phyloP scores from a whole-genome alignment of 2,888 invertebrate genomes.

The Fragum fragum region DNA sequence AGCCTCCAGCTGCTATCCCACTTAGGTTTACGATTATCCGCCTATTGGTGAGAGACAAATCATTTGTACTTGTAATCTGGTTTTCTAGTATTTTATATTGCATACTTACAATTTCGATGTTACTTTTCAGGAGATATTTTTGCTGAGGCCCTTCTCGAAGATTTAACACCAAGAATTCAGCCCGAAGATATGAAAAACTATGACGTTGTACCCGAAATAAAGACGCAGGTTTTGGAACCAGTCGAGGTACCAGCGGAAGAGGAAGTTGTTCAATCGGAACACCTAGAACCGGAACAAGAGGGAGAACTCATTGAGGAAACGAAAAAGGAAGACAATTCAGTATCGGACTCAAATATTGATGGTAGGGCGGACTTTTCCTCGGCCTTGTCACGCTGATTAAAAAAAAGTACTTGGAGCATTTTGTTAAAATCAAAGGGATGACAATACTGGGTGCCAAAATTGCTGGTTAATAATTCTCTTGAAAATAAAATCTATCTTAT shows the following conservation, averaged over 20 bases:
- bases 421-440: too few relatives aligned
- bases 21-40: too few relatives aligned
- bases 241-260: slow-evolving; percentile 5
- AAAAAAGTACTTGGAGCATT: too few relatives aligned
- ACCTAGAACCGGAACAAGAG: background rate
- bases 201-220: background rate
- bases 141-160: slow-evolving; percentile 68
- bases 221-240: background rate
- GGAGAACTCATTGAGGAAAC: background rate
- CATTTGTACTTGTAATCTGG: too few relatives aligned
- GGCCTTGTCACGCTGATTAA: too few relatives aligned
- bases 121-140: slow-evolving; percentile 71
- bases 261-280: background rate
- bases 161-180: slow-evolving; percentile 56
- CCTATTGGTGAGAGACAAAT: too few relatives aligned
- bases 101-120: too few relatives aligned
- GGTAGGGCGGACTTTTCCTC: background rate
- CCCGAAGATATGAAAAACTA: slow-evolving; percentile 27
- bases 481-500: too few relatives aligned
- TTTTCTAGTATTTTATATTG: too few relatives aligned
- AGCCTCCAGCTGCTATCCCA: too few relatives aligned
- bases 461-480: too few relatives aligned
- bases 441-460: too few relatives aligned
- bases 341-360: slow-evolving; percentile 5
- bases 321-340: background rate